Percentiles rank a stretch among this genome's conserved stretches.
These are phyloP conservation scores for Agapornis canus DNA, from an alignment of 2,797 vertebrate genomes.

Conservation along the genomic window DNA sequence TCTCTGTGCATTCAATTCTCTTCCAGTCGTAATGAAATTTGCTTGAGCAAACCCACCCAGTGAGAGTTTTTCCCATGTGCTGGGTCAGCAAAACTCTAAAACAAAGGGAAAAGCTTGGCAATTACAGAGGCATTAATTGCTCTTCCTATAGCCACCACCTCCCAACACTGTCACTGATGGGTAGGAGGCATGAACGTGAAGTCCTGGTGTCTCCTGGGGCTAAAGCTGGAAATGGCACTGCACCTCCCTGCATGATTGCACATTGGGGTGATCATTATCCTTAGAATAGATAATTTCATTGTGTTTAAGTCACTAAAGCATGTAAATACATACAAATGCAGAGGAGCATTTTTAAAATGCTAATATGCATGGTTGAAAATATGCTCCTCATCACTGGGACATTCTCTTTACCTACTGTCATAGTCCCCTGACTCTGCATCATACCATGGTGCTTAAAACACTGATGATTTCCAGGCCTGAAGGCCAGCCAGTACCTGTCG, in stretches of 20 bases:
- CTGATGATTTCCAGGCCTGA: not conserved
- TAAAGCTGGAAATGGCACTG: slow-evolving; percentile 85
- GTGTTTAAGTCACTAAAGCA: not conserved
- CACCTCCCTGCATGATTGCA: not conserved
- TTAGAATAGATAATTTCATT: not conserved
- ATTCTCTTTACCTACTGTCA: not conserved
- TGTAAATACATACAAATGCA: not conserved
- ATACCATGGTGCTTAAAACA: rapidly evolving
- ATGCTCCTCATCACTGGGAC: not conserved
- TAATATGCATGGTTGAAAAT: not conserved
- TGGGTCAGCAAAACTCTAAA: not conserved
- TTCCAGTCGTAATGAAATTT: not conserved
- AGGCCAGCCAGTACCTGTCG: not conserved
- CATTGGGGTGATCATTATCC: rapidly evolving
- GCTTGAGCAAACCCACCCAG: not conserved
- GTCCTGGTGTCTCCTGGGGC: slow-evolving; percentile 90
- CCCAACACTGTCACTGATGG: rapidly evolving
- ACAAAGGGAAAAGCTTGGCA: not conserved
- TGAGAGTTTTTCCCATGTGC: not conserved
- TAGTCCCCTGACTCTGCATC: rapidly evolving
- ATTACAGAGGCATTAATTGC: rapidly evolving
- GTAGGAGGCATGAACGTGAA: not conserved
- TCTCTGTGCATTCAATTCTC: not conserved
- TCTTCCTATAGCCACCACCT: not conserved
- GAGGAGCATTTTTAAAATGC: not conserved